Base-by-base conservation (phyloP, 2,113 vertebrate species). In the Osmerus mordax region DNA sequence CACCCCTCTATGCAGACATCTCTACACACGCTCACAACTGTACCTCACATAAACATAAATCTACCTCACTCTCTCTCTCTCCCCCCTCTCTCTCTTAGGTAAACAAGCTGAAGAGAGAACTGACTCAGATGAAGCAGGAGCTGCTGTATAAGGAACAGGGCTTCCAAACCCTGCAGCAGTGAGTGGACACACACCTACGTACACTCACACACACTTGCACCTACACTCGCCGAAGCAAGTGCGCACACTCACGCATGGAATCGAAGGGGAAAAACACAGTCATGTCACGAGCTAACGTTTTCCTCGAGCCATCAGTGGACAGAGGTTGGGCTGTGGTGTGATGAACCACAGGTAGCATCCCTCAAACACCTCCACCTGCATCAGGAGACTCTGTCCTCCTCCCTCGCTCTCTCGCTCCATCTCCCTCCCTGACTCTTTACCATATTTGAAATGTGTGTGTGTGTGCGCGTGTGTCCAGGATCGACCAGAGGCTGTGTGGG, bases 41-140 rank as follows among this genome's bases (percentile, higher is more conserved):
- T 36, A 36, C 32, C 32, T 36, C 6, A 36, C 32, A 36, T 4
- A 4, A 36, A 6, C 32, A 36, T 36, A 4, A 36, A 5, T 36
- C 32, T 67, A 11, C 41, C 41, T 65, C 18, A n/a, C 41, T 67
- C 11, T 23, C 41, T 51, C 2, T 1, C 5, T 21, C 41, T 21
- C n/a, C 29, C 3, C 21, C 28, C 23, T 0, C 59, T 2, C 59
- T 29, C 21, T 60, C 58, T 4, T 12, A 94, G 94, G 94, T 95
- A 81, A 94, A 94, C 86, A 94, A 93, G 81, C 88, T 95, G 86
- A 95, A 94, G 88, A 82, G 92, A 77, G 93, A 95, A 61, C 93
- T 95, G 55, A 93, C 87, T 41, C 94, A 94, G 79, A 94, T 95
- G 94, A 95, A 94, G 84, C 94, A 95, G 83, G 94, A 95, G 74